A percentile compares a stretch with the other conserved stretches of the same genome.
phyloP scores from a whole-genome alignment of 2,113 vertebrate genomes.

The Heterochromis multidens region DNA sequence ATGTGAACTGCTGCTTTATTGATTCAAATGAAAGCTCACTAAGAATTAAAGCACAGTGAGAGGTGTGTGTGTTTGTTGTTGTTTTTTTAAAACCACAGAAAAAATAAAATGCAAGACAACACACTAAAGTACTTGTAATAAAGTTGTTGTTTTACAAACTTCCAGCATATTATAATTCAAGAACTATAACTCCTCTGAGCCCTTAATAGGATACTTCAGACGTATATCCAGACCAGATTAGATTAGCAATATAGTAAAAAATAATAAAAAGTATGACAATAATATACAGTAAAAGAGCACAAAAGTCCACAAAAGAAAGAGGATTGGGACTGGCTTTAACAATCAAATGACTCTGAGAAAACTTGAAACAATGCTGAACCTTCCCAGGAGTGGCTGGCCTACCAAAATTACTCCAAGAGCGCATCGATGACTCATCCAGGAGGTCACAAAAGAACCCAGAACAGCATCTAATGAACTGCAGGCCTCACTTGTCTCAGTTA shows the following conservation, averaged over 20 bases:
- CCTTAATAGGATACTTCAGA: neutral
- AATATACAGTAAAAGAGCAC: neutral
- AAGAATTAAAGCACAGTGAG: slow-evolving; percentile 7
- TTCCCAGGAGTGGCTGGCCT: no score
- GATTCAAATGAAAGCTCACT: slow-evolving; percentile 27
- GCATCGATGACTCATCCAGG: no score
- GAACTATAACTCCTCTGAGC: neutral
- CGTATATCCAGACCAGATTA: no score
- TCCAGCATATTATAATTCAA: neutral
- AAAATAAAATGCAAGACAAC: neutral
- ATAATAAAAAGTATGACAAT: neutral
- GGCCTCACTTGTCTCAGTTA: no score
- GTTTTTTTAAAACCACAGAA: neutral
- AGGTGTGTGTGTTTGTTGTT: neutral
- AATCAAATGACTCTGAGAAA: neutral
- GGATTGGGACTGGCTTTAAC: neutral
- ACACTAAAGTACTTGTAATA: neutral
- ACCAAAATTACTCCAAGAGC: no score
- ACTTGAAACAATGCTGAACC: no score
- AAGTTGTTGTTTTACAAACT: neutral
- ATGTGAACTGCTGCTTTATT: slow-evolving; percentile 21
- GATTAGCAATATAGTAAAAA: neutral
- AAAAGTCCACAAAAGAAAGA: neutral
- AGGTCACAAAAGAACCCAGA: no score
- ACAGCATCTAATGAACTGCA: no score